A percentile compares a stretch with the other conserved stretches of the same genome.
These are phyloP conservation scores for Oncorhynchus kisutch DNA, from an alignment of 2,113 vertebrate genomes.

Conservation along the genomic window DNA sequence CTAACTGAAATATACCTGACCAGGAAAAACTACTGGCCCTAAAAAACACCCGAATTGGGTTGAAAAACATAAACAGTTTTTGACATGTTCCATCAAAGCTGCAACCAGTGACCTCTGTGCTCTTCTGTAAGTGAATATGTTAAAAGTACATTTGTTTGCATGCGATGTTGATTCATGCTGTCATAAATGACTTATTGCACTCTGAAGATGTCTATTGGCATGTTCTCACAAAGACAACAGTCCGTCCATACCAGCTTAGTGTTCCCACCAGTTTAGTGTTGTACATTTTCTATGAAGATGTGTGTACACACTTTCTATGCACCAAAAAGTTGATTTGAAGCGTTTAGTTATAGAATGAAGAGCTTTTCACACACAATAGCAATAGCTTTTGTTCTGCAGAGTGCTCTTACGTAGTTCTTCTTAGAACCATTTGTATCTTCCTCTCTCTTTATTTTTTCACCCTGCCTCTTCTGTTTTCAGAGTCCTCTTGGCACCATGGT, in stretches of 20 bases:
- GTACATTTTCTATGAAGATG: not conserved
- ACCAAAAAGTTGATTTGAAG: not conserved
- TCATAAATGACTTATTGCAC: not conserved
- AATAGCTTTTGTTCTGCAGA: not conserved
- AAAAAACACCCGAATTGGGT: not conserved
- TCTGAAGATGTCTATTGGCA: not conserved
- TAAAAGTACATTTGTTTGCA: not conserved
- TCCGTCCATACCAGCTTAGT: no score
- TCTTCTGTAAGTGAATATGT: not conserved
- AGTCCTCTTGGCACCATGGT: conserved; percentile 16
- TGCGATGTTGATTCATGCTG: not conserved
- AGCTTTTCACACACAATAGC: not conserved
- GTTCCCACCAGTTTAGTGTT: not conserved
- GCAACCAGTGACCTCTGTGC: not conserved
- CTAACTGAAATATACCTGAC: no score
- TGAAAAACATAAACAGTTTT: not conserved
- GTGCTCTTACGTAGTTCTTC: not conserved
- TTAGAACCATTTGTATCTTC: not conserved
- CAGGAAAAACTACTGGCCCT: not conserved
- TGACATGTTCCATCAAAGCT: no score
- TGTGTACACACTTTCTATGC: not conserved
- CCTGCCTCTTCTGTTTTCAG: not conserved
- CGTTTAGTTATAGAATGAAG: not conserved
- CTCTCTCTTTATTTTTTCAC: conserved; percentile 2
- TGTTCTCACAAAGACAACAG: no score